phyloP scores from a whole-genome alignment of 2,113 vertebrate genomes.

The Phocoena sinus region DNA sequence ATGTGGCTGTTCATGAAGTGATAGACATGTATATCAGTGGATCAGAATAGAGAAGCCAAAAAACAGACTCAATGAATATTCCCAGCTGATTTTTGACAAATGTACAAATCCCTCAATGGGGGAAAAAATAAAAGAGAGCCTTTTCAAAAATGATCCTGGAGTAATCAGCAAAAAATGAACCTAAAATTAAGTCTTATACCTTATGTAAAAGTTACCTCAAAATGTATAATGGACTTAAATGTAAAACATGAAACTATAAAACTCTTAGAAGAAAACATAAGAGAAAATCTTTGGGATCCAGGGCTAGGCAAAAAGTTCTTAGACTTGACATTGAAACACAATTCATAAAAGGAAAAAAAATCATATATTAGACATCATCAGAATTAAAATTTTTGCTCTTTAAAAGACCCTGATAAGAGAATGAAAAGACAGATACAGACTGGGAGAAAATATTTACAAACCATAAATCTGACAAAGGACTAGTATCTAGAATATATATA shows the following conservation, averaged over 20 bases:
- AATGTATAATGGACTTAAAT: neutral
- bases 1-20: neutral
- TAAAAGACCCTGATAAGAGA: neutral
- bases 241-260: neutral
- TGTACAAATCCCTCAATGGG: neutral
- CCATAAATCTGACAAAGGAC: neutral
- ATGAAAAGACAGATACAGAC: neutral
- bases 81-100: neutral
- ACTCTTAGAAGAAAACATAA: neutral
- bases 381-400: neutral
- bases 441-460: neutral
- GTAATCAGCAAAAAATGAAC: neutral
- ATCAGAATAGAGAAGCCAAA: neutral
- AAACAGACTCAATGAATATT: neutral
- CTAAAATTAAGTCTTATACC: neutral
- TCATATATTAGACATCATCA: neutral
- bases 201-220: neutral
- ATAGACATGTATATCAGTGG: neutral
- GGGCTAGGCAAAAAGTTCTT: neutral
- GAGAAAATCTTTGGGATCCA: neutral
- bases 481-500: neutral
- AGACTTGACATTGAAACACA: neutral
- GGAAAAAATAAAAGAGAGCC: neutral
- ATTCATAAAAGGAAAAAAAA: neutral
- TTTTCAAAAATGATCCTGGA: neutral